Percentiles rank a stretch among this genome's conserved stretches.
These are phyloP conservation scores for Camarhynchus parvulus DNA, from an alignment of 2,113 vertebrate species.

Conservation along the genomic window DNA sequence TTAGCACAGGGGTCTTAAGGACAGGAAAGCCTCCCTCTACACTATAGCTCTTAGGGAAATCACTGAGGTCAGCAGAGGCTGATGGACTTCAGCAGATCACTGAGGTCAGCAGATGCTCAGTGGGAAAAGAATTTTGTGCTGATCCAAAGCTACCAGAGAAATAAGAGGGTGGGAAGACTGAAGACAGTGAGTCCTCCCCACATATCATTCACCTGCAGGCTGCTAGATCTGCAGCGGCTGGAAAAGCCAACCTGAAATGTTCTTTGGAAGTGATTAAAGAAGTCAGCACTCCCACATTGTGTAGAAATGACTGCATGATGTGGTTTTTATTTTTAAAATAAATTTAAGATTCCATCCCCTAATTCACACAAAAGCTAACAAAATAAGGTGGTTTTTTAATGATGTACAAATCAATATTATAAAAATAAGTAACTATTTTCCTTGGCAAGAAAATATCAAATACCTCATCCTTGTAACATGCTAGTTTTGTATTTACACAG, in stretches of 20 bases:
- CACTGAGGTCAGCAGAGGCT: conserved; percentile 40
- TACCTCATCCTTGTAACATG: background rate
- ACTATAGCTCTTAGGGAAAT: conserved; percentile 23
- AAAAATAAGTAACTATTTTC: conserved; percentile 30
- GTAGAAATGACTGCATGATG: background rate
- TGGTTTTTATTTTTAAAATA: background rate
- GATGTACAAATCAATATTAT: background rate
- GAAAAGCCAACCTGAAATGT: background rate
- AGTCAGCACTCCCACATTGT: background rate
- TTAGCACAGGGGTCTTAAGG: conserved; percentile 13
- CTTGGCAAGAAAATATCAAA: conserved; percentile 28
- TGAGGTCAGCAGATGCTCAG: conserved; percentile 60
- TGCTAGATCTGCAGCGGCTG: fast-evolving
- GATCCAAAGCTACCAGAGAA: conserved; percentile 48
- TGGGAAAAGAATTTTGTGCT: conserved; percentile 29
- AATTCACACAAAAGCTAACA: conserved; percentile 25
- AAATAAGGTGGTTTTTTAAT: background rate
- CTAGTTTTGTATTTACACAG: conserved; percentile 5
- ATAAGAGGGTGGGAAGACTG: background rate
- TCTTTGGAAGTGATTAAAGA: background rate
- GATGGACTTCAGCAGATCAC: conserved; percentile 48
- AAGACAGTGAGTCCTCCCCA: background rate
- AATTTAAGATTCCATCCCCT: background rate
- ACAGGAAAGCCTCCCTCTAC: background rate
- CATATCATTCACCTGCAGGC: background rate